Base-by-base conservation (phyloP, 2,888 invertebrate species). In the Harpagoxenus sublaevis region DNA sequence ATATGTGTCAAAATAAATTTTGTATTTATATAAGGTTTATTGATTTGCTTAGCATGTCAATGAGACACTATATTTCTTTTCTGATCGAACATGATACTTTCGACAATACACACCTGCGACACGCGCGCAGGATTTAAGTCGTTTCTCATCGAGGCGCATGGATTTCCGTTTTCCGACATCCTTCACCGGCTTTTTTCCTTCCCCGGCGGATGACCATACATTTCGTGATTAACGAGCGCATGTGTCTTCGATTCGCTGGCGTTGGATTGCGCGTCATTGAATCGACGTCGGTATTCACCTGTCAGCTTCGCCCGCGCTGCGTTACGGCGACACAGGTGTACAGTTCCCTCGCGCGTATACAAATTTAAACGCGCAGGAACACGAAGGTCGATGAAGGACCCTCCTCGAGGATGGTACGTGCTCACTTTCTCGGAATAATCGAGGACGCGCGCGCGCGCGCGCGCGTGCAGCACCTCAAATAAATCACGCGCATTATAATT, bases 181-280 rank as follows among this genome's bases (percentile, higher is more conserved):
- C 68, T 42, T 55, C 39, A 23, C 75, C 79, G 35, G 42, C 15
- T 48, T 86, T 85, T 88, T 51, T 63, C 82, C 53, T 66, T 88
- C 18, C 57, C 66, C 45, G 86, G 85, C 85, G 53, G 83, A 87
- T 90, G 90, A 85, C 42, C 63, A 53, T 88, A 86, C 85, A 68
- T 84, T 65, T 74, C 74, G 87, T 89, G 92, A 93, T 93, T 93
- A 90, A 93, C 92, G 91, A 89, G 86, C 91, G 83, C 92, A 90
- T 90, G 90, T 92, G 90, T 74, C 83, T 79, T 66, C 83, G 89
- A 91, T 92, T 91, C 85, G 91, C 86, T 90, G 92, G 88, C 91
- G 78, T 53, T 31, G 63, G 45, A 66, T 51, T 10, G 39, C 74
- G 83, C 86, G 91, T 91, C 90, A 90, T 87, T 90, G 86, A 83